Evolutionary conservation across 2,113 vertebrate genomes (phyloP), one percentile per base, ranked within the genome.

Genomic region (Peromyscus maniculatus): DNA sequence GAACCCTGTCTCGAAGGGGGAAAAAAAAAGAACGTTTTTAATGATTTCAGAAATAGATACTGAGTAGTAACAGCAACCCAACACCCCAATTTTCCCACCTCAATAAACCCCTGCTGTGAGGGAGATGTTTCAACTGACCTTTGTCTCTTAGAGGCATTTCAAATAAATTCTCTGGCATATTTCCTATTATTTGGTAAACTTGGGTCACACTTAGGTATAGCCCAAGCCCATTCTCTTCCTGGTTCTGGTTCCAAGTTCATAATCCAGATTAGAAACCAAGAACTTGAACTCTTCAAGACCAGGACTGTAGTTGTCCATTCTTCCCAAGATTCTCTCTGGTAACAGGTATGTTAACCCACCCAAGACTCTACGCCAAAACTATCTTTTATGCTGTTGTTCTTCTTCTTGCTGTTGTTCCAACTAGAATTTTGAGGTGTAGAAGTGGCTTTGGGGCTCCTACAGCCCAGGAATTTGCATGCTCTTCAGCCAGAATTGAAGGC

Each of bases 41-140:
- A 67, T 74, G 28, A 89, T 89, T 91, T 96, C 88, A 93, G 93
- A 89, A 93, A 95, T 31, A 87, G 89, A 96, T 90, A 26, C 0
- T 39, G 52, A 82, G 36, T 39, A 13, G 46, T 22, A 7, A 13
- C 9, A 26, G n/a, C 49, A 33, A 66, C 33, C 66, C 49, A 49
- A 39, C 12, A 71, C 26, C 59, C 72, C 75, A n/a, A 28, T 11
- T 64, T 69, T 89, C 28, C 39, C 43, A 69, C 31, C 28, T 64
- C 64, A 72, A 67, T 59, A 36, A 26, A 82, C 33, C 64, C 39
- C 75, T 57, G 64, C 52, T 95, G 4, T 22, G 11, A 59, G 22
- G 33, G 11, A 28, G 13, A 79, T 31, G 21, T 28, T 91, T 77
- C 77, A 77, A 75, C 9, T 78, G 90, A 46, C 15, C 3, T 46